A percentile compares a stretch with the other conserved stretches of the same genome.
Evolutionary conservation across 2,113 vertebrate species (phyloP).

Genomic region (Numida meleagris): DNA sequence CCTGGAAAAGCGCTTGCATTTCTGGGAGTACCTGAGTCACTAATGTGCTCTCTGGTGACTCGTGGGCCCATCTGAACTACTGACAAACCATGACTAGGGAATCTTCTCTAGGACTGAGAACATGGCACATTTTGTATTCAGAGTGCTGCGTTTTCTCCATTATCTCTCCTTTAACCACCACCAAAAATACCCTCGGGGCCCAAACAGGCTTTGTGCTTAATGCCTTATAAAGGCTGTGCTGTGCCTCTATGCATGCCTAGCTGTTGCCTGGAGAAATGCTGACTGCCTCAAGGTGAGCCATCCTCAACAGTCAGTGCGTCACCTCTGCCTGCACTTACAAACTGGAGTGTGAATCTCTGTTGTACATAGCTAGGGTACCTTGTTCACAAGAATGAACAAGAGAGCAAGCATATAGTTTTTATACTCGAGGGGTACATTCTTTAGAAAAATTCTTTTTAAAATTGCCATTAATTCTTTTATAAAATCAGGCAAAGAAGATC

Average conservation of each 20-base stretch:
- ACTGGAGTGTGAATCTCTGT: background rate
- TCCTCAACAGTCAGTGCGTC: background rate
- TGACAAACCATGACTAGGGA: no score
- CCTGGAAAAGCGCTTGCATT: background rate
- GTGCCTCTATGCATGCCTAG: rapidly evolving
- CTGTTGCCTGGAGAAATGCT: background rate
- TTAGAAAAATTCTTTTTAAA: background rate
- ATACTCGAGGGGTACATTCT: background rate
- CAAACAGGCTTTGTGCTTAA: background rate
- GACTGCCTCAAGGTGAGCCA: background rate
- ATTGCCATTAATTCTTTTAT: background rate
- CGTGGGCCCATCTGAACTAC: background rate
- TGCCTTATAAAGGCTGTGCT: background rate
- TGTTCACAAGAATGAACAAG: background rate
- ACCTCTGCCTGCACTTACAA: rapidly evolving
- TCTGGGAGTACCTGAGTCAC: background rate
- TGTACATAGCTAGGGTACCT: background rate
- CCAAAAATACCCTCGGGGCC: background rate
- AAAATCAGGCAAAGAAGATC: background rate
- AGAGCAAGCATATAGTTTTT: background rate
- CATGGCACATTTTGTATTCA: background rate
- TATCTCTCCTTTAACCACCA: background rate
- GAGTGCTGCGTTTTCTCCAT: background rate
- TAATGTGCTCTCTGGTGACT: background rate
- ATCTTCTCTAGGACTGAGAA: background rate